Base-by-base conservation (phyloP, 2,888 invertebrate genomes). In the Dusona sp. region DNA sequence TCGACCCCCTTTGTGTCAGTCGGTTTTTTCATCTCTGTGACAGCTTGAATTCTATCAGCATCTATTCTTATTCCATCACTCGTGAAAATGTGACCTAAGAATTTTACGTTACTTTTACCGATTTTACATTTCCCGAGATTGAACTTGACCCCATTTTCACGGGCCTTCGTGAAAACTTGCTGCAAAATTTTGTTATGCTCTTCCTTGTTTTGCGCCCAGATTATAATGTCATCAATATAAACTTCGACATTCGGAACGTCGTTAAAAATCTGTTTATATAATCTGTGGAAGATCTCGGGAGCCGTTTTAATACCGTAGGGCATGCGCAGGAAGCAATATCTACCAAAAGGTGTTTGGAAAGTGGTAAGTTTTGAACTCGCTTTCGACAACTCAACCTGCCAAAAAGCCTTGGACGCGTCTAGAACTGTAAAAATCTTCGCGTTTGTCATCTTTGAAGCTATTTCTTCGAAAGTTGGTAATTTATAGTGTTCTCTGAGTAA, bases 401-500 rank as follows among this genome's bases (percentile, higher is more conserved):
- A 90, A 86, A 92, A 92, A 22, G 89, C 90, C 57, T 84, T 73
- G 8, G 86, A 88, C 3, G 89, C 89, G 85, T 92, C 91, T 36
- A 91, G 51, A 9, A 84, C 88, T 25, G 86, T 89, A 74, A 91
- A 92, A 19, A 88, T 38, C 75, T 85, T 88, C 19, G 90, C 88
- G 29, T 87, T 88, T 33, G 64, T 8, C 77, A 92, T 84, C 84
- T 91, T 88, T 11, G 87, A 73, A 33, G 88, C 83, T 8, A 91
- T 89, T 89, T 92, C 90, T 9, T 92, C 91, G n/a, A 91, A 88
- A 3, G 90, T 89, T 1, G 91, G 90, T 9, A 92, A 82, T 85
- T 88, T 88, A 84, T 83, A 89, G 79, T 90, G 84, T 42, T 90
- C 88, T 73, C 89, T 61, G 73, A 90, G 75, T 25, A 92, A 88